Evolutionary conservation across 2,888 invertebrate genomes (phyloP).

Genomic region (Drosophila robusta): DNA sequence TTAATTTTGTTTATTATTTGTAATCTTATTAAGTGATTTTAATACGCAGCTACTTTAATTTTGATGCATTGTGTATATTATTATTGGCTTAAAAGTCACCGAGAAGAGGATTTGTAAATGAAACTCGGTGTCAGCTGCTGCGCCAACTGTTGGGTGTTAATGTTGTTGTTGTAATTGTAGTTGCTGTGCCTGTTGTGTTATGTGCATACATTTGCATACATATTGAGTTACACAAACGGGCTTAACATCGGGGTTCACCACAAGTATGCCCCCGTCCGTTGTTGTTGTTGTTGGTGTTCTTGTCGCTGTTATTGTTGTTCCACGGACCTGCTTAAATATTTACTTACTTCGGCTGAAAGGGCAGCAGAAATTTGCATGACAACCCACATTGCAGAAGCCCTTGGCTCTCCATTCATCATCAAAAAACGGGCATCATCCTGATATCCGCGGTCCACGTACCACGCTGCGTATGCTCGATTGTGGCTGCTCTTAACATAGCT

Average conservation of each 20-base stretch:
- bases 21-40: background rate
- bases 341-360: constrained; percentile 49
- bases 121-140: constrained; percentile 54
- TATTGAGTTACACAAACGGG: constrained; percentile 43
- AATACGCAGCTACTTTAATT: constrained; percentile 4
- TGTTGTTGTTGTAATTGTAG: constrained; percentile 25
- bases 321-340: constrained; percentile 50
- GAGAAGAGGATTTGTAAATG: constrained; percentile 31
- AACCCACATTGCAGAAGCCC: constrained; percentile 17
- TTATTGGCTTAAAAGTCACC: constrained; percentile 50
- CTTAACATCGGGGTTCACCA: constrained; percentile 28
- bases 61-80: constrained; percentile 38
- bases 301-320: constrained; percentile 29
- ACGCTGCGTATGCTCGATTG: constrained; percentile 39
- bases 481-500: constrained; percentile 12
- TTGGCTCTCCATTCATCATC: constrained; percentile 15
- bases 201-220: constrained; percentile 68
- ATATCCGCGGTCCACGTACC: background rate
- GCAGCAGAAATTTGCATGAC: constrained; percentile 52
- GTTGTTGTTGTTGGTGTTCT: constrained; percentile 4
- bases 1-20: background rate
- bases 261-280: constrained; percentile 7
- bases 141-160: constrained; percentile 32
- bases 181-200: constrained; percentile 33
- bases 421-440: constrained; percentile 3